Percentiles rank a stretch among this genome's conserved stretches.
Conservation (phyloP, 2,888 invertebrate genomes). For the Pardosa pseudoannulata region DNA sequence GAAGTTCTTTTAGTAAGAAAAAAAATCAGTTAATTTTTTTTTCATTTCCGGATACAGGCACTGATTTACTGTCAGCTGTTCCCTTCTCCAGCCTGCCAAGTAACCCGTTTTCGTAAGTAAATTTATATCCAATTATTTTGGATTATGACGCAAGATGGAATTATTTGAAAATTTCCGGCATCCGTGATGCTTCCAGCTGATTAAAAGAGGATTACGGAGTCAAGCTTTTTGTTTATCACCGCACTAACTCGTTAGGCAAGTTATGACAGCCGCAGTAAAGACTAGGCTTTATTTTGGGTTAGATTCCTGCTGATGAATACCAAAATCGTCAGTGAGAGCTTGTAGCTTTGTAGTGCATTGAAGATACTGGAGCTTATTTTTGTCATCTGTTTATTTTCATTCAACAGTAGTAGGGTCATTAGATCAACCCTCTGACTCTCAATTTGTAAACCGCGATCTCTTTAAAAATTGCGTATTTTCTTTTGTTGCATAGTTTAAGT, state of each 20-base stretch:
- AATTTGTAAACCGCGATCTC: too few relatives aligned
- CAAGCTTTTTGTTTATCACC: not conserved
- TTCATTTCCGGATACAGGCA: not conserved
- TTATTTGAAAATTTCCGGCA: not conserved
- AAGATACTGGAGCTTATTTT: too few relatives aligned
- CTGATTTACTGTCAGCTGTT: not conserved
- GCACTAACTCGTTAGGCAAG: not conserved
- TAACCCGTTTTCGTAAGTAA: not conserved
- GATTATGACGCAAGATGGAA: not conserved
- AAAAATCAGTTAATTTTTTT: not conserved
- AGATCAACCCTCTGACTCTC: too few relatives aligned
- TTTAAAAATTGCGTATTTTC: too few relatives aligned
- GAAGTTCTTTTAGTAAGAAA: too few relatives aligned
- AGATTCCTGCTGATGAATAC: not conserved
- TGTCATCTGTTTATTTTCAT: too few relatives aligned
- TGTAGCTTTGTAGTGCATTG: too few relatives aligned
- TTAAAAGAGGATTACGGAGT: not conserved
- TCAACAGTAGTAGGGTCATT: too few relatives aligned
- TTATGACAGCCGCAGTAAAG: not conserved
- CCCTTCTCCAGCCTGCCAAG: not conserved
- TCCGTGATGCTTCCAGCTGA: not conserved
- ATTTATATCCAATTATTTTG: not conserved
- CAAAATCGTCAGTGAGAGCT: not conserved
- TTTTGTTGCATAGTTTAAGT: too few relatives aligned
- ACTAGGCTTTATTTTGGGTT: not conserved